Evolutionary conservation across 1,140 invertebrate genomes (phyloP).

Genomic region (Drosophila mayri): DNA sequence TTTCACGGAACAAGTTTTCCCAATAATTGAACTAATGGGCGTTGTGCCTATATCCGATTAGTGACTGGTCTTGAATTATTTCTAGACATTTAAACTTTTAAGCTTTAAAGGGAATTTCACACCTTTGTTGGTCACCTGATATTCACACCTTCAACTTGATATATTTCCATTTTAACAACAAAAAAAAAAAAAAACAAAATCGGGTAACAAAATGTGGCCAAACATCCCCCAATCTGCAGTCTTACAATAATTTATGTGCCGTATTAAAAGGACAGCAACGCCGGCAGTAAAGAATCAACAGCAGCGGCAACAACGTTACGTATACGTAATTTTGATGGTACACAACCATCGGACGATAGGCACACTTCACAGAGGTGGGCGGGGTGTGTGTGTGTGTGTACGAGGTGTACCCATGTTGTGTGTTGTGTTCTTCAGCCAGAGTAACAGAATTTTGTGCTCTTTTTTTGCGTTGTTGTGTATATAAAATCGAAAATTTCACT

Average conservation of each 20-base stretch:
- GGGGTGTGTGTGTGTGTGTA: not conserved
- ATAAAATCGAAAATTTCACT: slow-evolving; percentile 81
- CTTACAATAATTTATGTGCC: slow-evolving; percentile 82
- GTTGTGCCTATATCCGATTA: slow-evolving; percentile 15
- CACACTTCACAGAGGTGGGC: slow-evolving; percentile 3
- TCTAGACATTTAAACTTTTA: slow-evolving; percentile 4
- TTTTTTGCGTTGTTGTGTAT: slow-evolving; percentile 42
- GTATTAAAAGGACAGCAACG: slow-evolving; percentile 79
- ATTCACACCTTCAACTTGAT: slow-evolving; percentile 73
- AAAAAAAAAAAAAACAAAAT: slow-evolving; percentile 2
- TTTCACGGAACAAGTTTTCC: not conserved
- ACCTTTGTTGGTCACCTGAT: slow-evolving; percentile 43
- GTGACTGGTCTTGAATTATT: not conserved
- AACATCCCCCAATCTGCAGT: slow-evolving; percentile 77
- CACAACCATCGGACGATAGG: slow-evolving; percentile 44
- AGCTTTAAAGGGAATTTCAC: not conserved
- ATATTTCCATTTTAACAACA: slow-evolving; percentile 48
- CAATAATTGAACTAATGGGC: slow-evolving; percentile 26
- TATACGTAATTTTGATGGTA: slow-evolving; percentile 82
- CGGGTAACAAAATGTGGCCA: slow-evolving; percentile 69
- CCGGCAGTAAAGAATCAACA: slow-evolving; percentile 45
- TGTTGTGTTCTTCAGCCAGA: slow-evolving; percentile 28
- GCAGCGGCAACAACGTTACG: slow-evolving; percentile 54
- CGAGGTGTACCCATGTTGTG: slow-evolving; percentile 15
- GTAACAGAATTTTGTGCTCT: slow-evolving; percentile 60